A percentile compares a stretch with the other conserved stretches of the same genome.
Conservation (phyloP, 2,888 invertebrate genomes). For the Melanargia galathea region DNA sequence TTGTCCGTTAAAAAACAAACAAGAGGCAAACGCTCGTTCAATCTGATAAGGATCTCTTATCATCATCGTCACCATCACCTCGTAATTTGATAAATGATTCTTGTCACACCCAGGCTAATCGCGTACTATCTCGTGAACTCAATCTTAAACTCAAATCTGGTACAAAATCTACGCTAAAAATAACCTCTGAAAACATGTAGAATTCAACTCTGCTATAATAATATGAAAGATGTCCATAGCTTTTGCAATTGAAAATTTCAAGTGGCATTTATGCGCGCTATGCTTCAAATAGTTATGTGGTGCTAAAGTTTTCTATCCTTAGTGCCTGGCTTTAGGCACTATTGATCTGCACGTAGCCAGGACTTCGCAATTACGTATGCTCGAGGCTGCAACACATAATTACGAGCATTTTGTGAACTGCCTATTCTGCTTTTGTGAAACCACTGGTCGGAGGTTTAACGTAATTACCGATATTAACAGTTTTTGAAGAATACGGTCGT, state of each 20-base stretch:
- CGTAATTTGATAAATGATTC: conserved; percentile 15
- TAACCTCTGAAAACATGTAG: neutral
- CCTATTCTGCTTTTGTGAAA: neutral
- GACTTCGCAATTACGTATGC: conserved; percentile 14
- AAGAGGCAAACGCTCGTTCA: conserved; percentile 1
- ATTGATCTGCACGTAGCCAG: conserved; percentile 10
- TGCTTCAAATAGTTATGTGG: neutral
- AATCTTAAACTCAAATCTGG: neutral
- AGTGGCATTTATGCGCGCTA: no score
- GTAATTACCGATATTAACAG: neutral
- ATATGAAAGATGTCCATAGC: no score
- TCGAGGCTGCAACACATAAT: neutral
- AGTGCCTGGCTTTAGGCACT: neutral
- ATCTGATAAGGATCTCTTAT: conserved; percentile 16
- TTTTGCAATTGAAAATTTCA: neutral
- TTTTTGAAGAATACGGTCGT: neutral
- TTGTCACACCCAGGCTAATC: neutral
- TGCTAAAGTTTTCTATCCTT: neutral
- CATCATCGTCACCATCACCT: neutral
- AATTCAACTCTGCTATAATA: no score
- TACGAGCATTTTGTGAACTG: conserved; percentile 13
- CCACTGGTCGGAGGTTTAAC: neutral
- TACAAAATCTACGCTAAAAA: neutral
- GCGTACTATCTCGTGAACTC: neutral
- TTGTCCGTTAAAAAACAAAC: conserved; percentile 5